A percentile compares a stretch with the other conserved stretches of the same genome.
Conservation (phyloP, 92 coral and sea anemone genomes). For the Virgularia gustaviana region DNA sequence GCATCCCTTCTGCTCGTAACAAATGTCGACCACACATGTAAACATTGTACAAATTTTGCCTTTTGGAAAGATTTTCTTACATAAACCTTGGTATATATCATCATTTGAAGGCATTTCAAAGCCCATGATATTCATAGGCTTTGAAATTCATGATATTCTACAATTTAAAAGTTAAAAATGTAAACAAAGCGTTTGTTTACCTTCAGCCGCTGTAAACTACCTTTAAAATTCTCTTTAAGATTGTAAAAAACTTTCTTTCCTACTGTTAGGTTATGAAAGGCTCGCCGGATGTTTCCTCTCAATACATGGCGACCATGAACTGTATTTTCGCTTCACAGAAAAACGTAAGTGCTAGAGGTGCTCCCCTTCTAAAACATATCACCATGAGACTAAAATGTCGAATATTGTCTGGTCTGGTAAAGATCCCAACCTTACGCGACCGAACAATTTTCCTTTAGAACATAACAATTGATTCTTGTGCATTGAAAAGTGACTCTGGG, state of each 20-base stretch:
- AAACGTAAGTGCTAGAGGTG: constrained; percentile 57
- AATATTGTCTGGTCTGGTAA: neutral
- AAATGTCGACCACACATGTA: too few relatives aligned
- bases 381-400: neutral
- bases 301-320: constrained; percentile 92
- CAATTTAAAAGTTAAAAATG: too few relatives aligned
- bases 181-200: too few relatives aligned
- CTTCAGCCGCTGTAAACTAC: too few relatives aligned
- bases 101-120: too few relatives aligned
- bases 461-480: constrained; percentile 84
- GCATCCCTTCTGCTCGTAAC: too few relatives aligned
- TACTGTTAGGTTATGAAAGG: constrained; percentile 73
- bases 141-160: too few relatives aligned
- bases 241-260: neutral
- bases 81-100: too few relatives aligned
- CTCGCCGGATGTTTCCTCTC: constrained; percentile 86
- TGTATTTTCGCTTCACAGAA: constrained; percentile 97
- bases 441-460: constrained; percentile 54
- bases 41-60: too few relatives aligned
- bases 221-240: neutral
- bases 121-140: too few relatives aligned
- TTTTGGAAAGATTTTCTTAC: too few relatives aligned
- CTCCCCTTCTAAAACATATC: neutral
- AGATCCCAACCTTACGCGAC: neutral
- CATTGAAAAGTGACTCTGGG: constrained; percentile 79